phyloP scores from a whole-genome alignment of 2,113 vertebrate genomes.

The Rafetus swinhoei region DNA sequence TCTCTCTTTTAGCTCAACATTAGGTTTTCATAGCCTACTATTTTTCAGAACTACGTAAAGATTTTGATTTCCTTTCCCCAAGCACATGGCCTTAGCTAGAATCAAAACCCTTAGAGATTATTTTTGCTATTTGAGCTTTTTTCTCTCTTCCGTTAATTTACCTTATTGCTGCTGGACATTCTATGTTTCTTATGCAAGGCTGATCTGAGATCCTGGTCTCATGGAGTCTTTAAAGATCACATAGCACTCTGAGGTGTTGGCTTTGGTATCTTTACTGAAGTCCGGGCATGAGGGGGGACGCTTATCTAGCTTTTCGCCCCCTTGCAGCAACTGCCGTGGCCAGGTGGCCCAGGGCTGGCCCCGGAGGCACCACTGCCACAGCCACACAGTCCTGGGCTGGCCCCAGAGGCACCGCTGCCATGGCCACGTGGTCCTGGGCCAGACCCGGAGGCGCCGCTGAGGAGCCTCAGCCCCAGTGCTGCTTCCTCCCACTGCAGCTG shows the following conservation, averaged over 20 bases:
- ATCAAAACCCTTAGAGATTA: not conserved
- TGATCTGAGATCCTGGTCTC: constrained; percentile 8
- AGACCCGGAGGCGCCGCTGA: too few relatives aligned
- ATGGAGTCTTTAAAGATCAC: not conserved
- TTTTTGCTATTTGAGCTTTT: not conserved
- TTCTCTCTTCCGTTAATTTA: not conserved
- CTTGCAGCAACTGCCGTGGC: too few relatives aligned
- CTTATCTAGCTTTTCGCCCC: too few relatives aligned
- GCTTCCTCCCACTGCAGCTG: constrained; percentile 37
- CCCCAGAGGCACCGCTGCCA: too few relatives aligned
- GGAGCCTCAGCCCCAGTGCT: not conserved
- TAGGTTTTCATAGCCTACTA: not conserved
- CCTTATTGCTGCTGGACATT: not conserved
- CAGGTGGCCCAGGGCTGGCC: too few relatives aligned
- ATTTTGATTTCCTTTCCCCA: constrained; percentile 2
- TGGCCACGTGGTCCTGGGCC: too few relatives aligned
- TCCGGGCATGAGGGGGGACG: too few relatives aligned
- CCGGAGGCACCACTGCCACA: too few relatives aligned
- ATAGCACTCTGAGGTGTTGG: constrained; percentile 30
- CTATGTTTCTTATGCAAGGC: constrained; percentile 5
- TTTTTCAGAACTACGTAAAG: not conserved
- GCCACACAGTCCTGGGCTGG: too few relatives aligned
- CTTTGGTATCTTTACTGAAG: constrained; percentile 33
- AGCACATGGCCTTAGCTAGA: not conserved
- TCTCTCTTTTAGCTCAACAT: not conserved